A percentile compares a stretch with the other conserved stretches of the same genome.
Conservation (phyloP, 2,888 invertebrate genomes). For the Coelopa pilipes region DNA sequence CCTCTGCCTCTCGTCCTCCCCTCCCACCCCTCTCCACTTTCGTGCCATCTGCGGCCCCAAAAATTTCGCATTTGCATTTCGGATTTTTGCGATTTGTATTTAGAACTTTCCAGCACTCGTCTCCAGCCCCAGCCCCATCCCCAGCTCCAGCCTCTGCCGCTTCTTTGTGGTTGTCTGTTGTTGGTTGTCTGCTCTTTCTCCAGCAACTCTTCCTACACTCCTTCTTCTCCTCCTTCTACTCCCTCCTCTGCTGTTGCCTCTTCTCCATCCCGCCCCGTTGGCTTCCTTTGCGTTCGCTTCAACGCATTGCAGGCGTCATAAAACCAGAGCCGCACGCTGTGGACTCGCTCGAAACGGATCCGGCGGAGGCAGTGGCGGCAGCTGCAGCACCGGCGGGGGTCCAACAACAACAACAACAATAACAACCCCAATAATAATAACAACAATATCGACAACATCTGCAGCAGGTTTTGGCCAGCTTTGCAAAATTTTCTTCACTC, state of each 20-base stretch:
- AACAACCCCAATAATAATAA: not conserved
- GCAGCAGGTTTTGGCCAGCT: too few species aligned
- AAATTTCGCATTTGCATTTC: not conserved
- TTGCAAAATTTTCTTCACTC: too few species aligned
- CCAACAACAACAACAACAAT: not conserved
- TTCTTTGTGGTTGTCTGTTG: not conserved
- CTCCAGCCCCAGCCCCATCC: too few species aligned
- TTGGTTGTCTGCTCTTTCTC: not conserved
- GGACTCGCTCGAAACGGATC: not conserved
- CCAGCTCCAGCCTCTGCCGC: not conserved
- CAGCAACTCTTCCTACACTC: not conserved
- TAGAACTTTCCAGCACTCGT: not conserved
- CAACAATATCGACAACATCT: too few species aligned
- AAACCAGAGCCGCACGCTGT: slow-evolving; percentile 21
- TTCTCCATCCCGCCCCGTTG: too few species aligned
- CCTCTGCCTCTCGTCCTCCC: not conserved
- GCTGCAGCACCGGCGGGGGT: not conserved
- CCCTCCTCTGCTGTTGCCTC: not conserved
- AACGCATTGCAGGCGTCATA: slow-evolving; percentile 15
- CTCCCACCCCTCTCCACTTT: not conserved
- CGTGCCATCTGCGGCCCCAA: slow-evolving; percentile 1
- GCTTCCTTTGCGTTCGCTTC: not conserved
- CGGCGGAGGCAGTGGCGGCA: not conserved
- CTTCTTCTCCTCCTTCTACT: not conserved
- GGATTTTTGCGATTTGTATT: not conserved